phyloP scores from a whole-genome alignment of 2,888 invertebrate species.

The Nebria brevicollis region DNA sequence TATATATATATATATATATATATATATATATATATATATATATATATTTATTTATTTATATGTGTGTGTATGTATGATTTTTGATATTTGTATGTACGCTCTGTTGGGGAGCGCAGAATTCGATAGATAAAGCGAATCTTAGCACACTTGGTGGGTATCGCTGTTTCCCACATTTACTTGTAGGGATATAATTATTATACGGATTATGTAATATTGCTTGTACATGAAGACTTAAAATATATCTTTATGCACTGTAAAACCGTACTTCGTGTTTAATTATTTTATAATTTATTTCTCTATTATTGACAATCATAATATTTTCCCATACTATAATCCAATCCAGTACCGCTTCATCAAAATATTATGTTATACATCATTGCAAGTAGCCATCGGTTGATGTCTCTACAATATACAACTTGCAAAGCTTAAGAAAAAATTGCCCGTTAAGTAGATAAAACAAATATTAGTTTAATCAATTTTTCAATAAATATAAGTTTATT shows the following conservation, averaged over 20 bases:
- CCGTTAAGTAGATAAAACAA: no score
- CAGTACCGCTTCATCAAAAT: no score
- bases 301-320: no score
- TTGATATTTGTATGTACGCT: not conserved
- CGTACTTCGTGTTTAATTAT: constrained; percentile 5
- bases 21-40: constrained; percentile 36
- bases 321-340: no score
- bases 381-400: no score
- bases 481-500: no score
- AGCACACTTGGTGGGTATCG: constrained; percentile 58
- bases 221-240: constrained; percentile 81
- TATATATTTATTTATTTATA: constrained; percentile 20
- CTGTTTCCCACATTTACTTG: constrained; percentile 59
- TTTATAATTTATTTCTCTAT: not conserved
- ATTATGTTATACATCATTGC: no score
- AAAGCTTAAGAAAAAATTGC: no score
- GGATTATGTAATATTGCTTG: constrained; percentile 78
- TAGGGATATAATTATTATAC: constrained; percentile 65
- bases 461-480: no score
- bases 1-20: constrained; percentile 28
- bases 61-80: constrained; percentile 54
- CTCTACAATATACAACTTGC: no score
- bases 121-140: constrained; percentile 50
- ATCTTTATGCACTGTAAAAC: constrained; percentile 76
- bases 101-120: not conserved